These are phyloP conservation scores for Candoia aspera DNA, from an alignment of 2,113 vertebrate genomes.

Conservation along the genomic window DNA sequence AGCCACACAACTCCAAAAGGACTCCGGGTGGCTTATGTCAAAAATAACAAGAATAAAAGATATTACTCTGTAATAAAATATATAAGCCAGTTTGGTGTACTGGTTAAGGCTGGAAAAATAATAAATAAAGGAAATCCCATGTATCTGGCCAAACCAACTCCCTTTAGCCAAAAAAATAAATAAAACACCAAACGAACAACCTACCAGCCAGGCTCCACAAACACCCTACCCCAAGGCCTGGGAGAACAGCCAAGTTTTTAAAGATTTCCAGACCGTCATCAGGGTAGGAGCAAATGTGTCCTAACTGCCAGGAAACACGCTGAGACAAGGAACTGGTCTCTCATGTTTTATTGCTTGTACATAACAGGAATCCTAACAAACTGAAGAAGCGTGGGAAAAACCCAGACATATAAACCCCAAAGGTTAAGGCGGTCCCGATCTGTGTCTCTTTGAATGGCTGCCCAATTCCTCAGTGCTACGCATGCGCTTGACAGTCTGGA, in stretches of 20 bases:
- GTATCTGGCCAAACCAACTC: neutral
- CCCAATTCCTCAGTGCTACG: too few relatives aligned
- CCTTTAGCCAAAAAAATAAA: neutral
- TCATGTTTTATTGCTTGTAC: too few relatives aligned
- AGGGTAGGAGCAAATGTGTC: neutral
- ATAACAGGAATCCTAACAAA: too few relatives aligned
- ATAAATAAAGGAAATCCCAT: neutral
- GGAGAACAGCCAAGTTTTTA: neutral
- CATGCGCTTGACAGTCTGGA: too few relatives aligned
- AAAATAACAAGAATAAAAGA: neutral
- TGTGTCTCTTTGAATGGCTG: too few relatives aligned
- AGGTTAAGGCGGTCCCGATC: too few relatives aligned
- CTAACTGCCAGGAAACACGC: too few relatives aligned
- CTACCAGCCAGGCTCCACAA: neutral
- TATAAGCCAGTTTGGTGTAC: neutral
- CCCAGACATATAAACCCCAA: too few relatives aligned
- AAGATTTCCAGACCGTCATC: neutral
- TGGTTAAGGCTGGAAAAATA: neutral
- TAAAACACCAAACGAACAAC: too few relatives aligned
- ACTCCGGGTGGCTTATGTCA: neutral
- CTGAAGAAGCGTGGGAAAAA: too few relatives aligned
- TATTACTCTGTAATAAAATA: neutral
- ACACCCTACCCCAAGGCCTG: neutral
- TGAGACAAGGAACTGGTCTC: too few relatives aligned
- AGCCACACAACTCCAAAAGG: neutral